phyloP scores from a whole-genome alignment of 2,797 vertebrate genomes.

The Spinibarbus caldwelli region DNA sequence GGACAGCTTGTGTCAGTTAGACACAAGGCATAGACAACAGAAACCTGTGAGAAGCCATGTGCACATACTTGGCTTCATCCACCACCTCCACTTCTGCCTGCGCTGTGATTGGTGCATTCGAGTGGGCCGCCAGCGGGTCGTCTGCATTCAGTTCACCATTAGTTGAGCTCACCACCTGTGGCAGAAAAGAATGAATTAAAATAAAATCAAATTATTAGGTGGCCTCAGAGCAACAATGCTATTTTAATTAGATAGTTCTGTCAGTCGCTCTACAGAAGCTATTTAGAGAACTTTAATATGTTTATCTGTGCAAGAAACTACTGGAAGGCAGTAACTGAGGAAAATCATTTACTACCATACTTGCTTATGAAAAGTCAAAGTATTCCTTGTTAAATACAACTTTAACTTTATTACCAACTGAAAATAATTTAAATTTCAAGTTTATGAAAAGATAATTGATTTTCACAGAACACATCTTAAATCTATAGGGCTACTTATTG shows the following conservation, averaged over 20 bases:
- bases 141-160: slow-evolving; percentile 98
- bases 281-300: not conserved
- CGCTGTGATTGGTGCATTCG: slow-evolving; percentile 92
- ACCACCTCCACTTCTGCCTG: slow-evolving; percentile 96
- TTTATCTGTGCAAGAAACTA: not conserved
- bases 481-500: not conserved
- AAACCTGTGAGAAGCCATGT: not conserved
- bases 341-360: not conserved
- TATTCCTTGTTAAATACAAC: not conserved
- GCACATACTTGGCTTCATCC: slow-evolving; percentile 97
- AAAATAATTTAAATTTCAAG: not conserved
- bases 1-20: not conserved
- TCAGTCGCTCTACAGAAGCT: not conserved
- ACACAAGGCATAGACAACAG: not conserved
- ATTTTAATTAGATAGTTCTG: not conserved
- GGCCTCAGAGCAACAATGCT: not conserved
- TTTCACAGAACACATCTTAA: not conserved
- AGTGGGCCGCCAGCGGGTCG: slow-evolving; percentile 88
- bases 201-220: slow-evolving; percentile 33
- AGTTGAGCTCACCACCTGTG: slow-evolving; percentile 96
- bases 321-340: not conserved
- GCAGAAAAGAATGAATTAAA: slow-evolving; percentile 52
- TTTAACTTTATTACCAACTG: not conserved
- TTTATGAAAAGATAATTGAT: not conserved
- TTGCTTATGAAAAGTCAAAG: not conserved